phyloP scores from a whole-genome alignment of 2,888 invertebrate species.

The Drosophila peninsularis region DNA sequence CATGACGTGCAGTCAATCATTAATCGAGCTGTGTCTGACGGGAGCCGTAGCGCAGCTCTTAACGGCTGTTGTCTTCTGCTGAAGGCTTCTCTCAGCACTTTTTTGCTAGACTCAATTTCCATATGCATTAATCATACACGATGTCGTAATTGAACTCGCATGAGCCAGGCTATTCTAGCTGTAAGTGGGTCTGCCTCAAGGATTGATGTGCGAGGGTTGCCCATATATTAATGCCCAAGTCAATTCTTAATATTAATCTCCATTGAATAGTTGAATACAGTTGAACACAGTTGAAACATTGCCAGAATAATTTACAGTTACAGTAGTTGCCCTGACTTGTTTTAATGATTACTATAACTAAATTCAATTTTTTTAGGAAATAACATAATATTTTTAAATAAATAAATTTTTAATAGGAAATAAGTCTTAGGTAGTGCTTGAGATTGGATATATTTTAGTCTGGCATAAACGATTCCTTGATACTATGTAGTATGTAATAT shows the following conservation, averaged over 20 bases:
- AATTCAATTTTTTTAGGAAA: no score
- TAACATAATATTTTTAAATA: no score
- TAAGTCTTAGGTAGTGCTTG: no score
- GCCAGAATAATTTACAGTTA: neutral
- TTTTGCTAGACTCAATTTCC: conserved; percentile 26
- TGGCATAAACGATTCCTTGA: no score
- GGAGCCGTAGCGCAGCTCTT: conserved; percentile 18
- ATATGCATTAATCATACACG: conserved; percentile 69
- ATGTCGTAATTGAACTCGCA: conserved; percentile 20
- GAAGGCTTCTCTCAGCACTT: conserved; percentile 14
- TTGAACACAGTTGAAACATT: neutral
- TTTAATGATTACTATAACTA: no score
- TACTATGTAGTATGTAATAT: no score
- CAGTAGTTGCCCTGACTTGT: no score
- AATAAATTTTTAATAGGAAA: no score
- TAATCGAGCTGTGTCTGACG: conserved; percentile 47
- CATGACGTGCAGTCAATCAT: conserved; percentile 54
- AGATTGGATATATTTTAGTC: no score
- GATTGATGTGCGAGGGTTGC: neutral
- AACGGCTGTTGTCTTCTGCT: conserved; percentile 33
- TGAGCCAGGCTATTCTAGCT: neutral
- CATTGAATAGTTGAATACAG: neutral
- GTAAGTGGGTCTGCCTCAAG: neutral
- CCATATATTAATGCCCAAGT: neutral
- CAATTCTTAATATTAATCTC: neutral